These are phyloP conservation scores for Ommatoiulus sabulosus DNA, from an alignment of 2,888 invertebrate genomes.

Conservation along the genomic window DNA sequence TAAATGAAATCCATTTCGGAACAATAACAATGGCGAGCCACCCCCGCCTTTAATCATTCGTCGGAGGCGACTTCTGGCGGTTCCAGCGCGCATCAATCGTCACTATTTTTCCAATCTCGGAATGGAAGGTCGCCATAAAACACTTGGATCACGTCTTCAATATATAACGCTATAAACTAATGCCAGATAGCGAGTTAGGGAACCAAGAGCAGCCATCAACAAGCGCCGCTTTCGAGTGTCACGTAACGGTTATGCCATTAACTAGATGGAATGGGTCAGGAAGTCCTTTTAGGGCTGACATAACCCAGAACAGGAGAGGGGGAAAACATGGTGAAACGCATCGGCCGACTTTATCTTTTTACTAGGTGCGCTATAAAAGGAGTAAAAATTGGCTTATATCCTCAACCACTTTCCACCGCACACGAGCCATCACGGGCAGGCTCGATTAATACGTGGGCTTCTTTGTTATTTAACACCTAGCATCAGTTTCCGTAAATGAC, in stretches of 20 bases:
- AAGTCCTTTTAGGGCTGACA: slow-evolving; percentile 10
- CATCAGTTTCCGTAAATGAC: no score
- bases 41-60: neutral
- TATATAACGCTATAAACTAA: neutral
- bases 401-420: neutral
- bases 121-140: slow-evolving; percentile 18
- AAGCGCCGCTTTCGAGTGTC: slow-evolving; percentile 1
- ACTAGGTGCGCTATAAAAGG: neutral
- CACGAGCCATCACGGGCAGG: no score
- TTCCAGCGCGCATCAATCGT: neutral
- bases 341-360: neutral
- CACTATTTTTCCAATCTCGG: neutral
- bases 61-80: neutral
- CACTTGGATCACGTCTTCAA: neutral
- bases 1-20: no score
- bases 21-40: neutral
- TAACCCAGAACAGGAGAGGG: neutral
- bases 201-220: neutral
- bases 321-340: neutral
- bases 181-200: neutral
- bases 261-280: neutral
- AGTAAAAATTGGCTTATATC: neutral
- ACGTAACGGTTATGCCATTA: neutral
- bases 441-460: no score
- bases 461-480: no score